Base-by-base conservation (phyloP, 1,140 invertebrate genomes). In the Diabrotica virgifera region DNA sequence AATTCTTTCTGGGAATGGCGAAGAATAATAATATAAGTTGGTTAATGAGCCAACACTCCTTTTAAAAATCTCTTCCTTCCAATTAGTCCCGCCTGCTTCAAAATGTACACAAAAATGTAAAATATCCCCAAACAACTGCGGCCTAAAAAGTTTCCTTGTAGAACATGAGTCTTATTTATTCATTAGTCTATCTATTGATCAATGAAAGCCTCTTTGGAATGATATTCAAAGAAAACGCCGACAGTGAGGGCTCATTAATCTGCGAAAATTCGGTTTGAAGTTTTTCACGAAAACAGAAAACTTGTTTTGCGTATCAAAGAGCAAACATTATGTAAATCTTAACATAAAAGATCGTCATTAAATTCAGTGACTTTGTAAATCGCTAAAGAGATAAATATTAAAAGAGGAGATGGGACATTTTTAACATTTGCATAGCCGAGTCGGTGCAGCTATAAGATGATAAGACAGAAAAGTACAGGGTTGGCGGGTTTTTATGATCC, bases 311-410 rank as follows among this genome's bases (percentile, higher is more conserved):
- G 64, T 69, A 66, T 69, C 67, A 69, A 69, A 69, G 67, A 53
- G 58, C 62, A 60, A 66, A 66, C 64, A 69, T 69, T 69, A 69
- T 69, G 67, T 63, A 69, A 69, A 69, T 69, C 55, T 46, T 40
- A 66, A 69, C 67, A 66, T 69, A 63, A 66, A 69, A 69, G 67
- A 69, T 69, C 61, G 65, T 69, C 67, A 69, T 69, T 69, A 69
- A 69, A 69, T 69, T 65, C 67, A 62, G 60, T 61, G 64, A 66
- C 67, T 69, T 66, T 65, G 63, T 66, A 63, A 66, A 69, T 63
- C 67, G 63, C 58, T 61, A 51, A 66, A 69, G 64, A 66, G 67
- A 69, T 69, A 69, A 64, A 69, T 69, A 69, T 69, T 69, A 69
- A 63, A 69, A 69, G 67, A 69, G 64, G 59, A 68, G 59, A 66